These are phyloP conservation scores for Sesia bembeciformis DNA, from an alignment of 2,888 invertebrate species.

Conservation along the genomic window DNA sequence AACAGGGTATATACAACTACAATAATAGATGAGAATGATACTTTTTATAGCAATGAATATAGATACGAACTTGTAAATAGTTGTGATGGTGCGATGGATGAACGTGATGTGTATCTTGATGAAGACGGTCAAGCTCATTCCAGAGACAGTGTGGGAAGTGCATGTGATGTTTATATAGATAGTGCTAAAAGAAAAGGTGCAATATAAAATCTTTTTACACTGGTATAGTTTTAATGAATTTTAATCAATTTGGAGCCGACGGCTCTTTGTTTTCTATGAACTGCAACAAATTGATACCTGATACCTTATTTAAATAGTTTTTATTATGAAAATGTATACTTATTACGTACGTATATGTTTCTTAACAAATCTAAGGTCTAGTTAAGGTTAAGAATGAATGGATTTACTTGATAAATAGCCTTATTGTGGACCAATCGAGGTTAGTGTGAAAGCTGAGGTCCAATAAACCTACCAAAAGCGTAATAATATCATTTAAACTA, in stretches of 20 bases:
- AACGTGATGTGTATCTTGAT: constrained; percentile 36
- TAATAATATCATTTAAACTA: background rate
- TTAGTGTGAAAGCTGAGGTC: constrained; percentile 28
- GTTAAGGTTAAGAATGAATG: background rate
- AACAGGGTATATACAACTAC: constrained; percentile 65
- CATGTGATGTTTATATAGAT: constrained; percentile 22
- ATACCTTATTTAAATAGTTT: constrained; percentile 1
- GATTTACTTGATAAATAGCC: constrained; percentile 40
- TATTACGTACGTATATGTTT: background rate
- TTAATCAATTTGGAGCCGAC: background rate
- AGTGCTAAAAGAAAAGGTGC: constrained; percentile 40
- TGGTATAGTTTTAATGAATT: constrained; percentile 1
- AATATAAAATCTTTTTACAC: constrained; percentile 15
- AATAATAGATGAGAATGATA: constrained; percentile 43
- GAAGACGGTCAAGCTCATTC: constrained; percentile 50
- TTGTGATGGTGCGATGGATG: constrained; percentile 28
- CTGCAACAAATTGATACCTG: constrained; percentile 19
- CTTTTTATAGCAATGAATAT: constrained; percentile 35
- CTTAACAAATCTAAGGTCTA: background rate
- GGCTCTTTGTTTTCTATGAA: constrained; percentile 12
- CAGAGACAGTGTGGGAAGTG: constrained; percentile 33
- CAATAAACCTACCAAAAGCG: constrained; percentile 15
- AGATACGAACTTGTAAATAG: constrained; percentile 42
- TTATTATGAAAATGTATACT: background rate
- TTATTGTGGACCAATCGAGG: constrained; percentile 63